Evolutionary conservation across 1,140 invertebrate species (phyloP).

Genomic region (Temnothorax nylanderi): DNA sequence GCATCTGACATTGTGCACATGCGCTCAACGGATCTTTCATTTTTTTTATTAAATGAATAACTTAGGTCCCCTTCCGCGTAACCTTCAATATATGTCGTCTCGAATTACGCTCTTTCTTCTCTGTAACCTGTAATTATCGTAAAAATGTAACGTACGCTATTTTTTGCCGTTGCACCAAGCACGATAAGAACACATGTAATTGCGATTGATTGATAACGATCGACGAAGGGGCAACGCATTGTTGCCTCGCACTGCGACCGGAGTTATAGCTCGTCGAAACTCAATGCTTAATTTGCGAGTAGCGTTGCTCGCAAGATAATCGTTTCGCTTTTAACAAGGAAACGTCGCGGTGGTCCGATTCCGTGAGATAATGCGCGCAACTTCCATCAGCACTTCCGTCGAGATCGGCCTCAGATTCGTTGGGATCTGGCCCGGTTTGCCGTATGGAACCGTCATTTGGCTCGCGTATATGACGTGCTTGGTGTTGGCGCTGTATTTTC

Average conservation of each 20-base stretch:
- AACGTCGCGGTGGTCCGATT: neutral
- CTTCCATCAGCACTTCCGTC: slow-evolving; percentile 44
- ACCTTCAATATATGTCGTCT: neutral
- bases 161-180: neutral
- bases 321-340: neutral
- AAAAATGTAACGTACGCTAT: slow-evolving; percentile 3
- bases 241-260: neutral
- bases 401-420: slow-evolving; percentile 45
- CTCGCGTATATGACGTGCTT: slow-evolving; percentile 4
- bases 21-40: neutral
- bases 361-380: slow-evolving; percentile 24
- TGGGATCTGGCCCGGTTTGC: slow-evolving; percentile 51
- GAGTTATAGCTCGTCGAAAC: slow-evolving; percentile 13
- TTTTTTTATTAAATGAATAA: slow-evolving; percentile 27
- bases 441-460: slow-evolving; percentile 21
- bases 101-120: slow-evolving; percentile 27
- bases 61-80: neutral
- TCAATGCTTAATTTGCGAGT: slow-evolving; percentile 30
- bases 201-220: slow-evolving; percentile 49
- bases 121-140: slow-evolving; percentile 9
- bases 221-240: slow-evolving; percentile 1
- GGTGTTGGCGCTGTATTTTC: slow-evolving; percentile 21
- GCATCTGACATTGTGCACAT: slow-evolving; percentile 3
- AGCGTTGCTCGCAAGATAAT: neutral
- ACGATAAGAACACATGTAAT: slow-evolving; percentile 3